phyloP scores from a whole-genome alignment of 2,888 invertebrate genomes.

The Acanthosepion esculentum region DNA sequence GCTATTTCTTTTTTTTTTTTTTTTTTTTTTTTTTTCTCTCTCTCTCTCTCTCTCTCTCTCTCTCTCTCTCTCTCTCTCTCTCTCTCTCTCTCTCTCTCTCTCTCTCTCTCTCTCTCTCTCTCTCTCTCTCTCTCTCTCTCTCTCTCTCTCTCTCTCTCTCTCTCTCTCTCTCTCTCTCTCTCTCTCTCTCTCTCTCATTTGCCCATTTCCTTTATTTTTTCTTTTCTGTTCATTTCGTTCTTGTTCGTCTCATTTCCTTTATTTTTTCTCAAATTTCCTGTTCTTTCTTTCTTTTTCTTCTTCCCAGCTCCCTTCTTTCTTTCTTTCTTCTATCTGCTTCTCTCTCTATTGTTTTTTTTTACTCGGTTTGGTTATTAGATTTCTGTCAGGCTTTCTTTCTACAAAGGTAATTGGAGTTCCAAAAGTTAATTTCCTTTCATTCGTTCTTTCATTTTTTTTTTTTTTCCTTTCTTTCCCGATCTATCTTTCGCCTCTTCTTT shows the following conservation, averaged over 20 bases:
- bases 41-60: not conserved
- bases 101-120: not conserved
- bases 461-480: no score
- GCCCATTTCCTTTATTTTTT: not conserved
- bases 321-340: not conserved
- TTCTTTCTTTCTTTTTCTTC: not conserved
- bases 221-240: not conserved
- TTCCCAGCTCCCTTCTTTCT: not conserved
- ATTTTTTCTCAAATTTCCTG: no score
- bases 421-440: no score
- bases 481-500: no score
- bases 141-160: not conserved
- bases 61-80: not conserved
- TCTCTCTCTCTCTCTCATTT: not conserved
- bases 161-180: not conserved
- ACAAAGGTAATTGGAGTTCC: no score
- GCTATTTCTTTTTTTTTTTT: no score
- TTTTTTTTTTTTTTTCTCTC: no score
- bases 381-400: no score
- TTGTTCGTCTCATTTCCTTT: no score
- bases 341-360: no score
- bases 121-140: not conserved
- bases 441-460: no score
- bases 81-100: not conserved
- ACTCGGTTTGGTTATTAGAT: no score